Evolutionary conservation across 2,113 vertebrate genomes (phyloP), one percentile per base, ranked within the genome.

Genomic region (Montifringilla adamsi): DNA sequence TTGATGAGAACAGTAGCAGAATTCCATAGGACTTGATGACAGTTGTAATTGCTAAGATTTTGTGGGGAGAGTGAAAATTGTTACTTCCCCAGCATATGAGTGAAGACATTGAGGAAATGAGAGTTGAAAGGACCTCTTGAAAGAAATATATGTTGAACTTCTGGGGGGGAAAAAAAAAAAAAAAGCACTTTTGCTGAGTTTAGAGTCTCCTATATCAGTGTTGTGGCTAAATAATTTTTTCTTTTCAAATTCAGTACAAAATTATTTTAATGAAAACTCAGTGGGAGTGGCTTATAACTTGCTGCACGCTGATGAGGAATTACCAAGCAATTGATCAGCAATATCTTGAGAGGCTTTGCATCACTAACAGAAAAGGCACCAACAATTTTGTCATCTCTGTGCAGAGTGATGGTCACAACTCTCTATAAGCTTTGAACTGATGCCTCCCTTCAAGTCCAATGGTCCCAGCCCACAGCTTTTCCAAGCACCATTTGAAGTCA

Each of bases 101-200:
- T 35, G 17, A 13, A n/a, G 67, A 69, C 60, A 49, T 3, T n/a
- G 43, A 63, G 18, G 5, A 44, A 78, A 69, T 8, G 13, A 74
- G 13, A 7, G 8, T 39, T 77, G 31, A 64, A 75, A 68, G 5
- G 7, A 39, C 10, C 9, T 79, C 8, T 27, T 53, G 43, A 19
- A 87, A 88, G 14, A 83, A 64, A 39, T 27, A 20, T 18, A 5
- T 35, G 3, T 10, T 3, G 4, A 80, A 66, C 9, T 44, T 62
- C 19, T 39, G 4, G 6, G 22, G 11, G 1, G 0, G 3, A 13
- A 37, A 37, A 37, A 37, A 37, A 37, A 37, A 37, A 11, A 11
- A 26, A 6, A 18, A 13, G 6, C 5, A 5, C 1, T n/a, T 68
- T 43, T 37, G 18, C 19, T 55, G 55, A 55, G 26, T 55, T 75